These are phyloP conservation scores for human DNA, from an alignment of 2,113 vertebrate species.

Conservation along the genomic window DNA sequence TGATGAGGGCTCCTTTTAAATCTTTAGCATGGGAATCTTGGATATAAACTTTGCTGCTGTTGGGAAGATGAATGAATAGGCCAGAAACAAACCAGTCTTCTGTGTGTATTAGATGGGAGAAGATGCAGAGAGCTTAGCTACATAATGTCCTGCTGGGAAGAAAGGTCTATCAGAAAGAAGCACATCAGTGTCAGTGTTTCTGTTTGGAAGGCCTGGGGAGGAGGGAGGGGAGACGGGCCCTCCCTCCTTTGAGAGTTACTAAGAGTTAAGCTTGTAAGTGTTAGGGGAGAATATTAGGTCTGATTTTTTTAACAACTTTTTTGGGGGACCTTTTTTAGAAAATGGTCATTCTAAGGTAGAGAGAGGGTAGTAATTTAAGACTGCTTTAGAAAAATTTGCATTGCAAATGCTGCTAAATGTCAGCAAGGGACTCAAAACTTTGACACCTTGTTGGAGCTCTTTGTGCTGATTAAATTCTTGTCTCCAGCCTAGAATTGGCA, in stretches of 20 bases:
- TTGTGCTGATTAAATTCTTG: slow-evolving; percentile 44
- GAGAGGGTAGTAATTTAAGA: neutral
- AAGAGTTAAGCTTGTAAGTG: neutral
- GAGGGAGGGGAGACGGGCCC: neutral
- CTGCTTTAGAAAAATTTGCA: slow-evolving; percentile 51
- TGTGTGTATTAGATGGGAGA: neutral
- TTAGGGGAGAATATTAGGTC: neutral
- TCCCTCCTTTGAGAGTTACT: neutral
- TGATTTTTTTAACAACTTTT: neutral
- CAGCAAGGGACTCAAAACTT: slow-evolving; percentile 30
- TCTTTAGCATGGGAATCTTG: neutral
- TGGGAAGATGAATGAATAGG: neutral
- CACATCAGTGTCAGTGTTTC: no score
- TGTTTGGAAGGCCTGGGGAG: neutral
- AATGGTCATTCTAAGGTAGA: neutral
- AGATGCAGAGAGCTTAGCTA: neutral
- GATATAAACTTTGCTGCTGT: neutral
- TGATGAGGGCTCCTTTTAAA: neutral
- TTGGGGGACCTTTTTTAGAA: neutral
- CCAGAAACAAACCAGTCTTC: neutral
- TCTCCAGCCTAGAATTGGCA: slow-evolving; percentile 54
- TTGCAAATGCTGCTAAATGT: slow-evolving; percentile 49
- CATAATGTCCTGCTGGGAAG: neutral
- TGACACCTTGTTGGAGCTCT: slow-evolving; percentile 50
- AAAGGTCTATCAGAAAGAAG: neutral